phyloP scores from a whole-genome alignment of 2,888 invertebrate genomes.

The Lepidocyrtinus sp. region DNA sequence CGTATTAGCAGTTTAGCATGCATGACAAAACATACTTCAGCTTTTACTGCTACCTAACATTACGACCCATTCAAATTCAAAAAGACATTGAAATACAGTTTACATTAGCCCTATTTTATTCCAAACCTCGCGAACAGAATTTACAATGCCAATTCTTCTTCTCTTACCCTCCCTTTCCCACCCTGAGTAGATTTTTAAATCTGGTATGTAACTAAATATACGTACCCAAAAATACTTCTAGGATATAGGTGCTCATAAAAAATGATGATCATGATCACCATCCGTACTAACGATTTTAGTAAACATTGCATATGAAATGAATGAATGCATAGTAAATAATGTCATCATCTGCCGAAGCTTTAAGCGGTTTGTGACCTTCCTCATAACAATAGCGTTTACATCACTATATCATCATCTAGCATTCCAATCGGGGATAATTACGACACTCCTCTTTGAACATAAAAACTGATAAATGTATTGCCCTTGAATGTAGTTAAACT shows the following conservation, averaged over 20 bases:
- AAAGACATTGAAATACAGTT: slow-evolving; percentile 4
- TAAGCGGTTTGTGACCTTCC: slow-evolving; percentile 14
- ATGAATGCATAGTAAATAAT: slow-evolving; percentile 10
- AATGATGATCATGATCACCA: background rate
- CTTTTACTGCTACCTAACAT: background rate
- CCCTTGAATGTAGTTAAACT: background rate
- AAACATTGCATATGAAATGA: background rate
- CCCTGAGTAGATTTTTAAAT: too few relatives aligned
- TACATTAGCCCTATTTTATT: too few relatives aligned
- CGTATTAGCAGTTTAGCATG: background rate
- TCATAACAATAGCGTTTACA: slow-evolving; percentile 8
- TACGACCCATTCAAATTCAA: background rate
- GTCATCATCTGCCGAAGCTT: slow-evolving; percentile 15
- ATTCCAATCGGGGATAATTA: slow-evolving; percentile 1
- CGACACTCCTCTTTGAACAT: background rate
- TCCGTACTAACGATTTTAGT: background rate
- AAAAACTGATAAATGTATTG: background rate
- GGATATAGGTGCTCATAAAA: too few relatives aligned
- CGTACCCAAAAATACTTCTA: too few relatives aligned
- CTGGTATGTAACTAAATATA: too few relatives aligned
- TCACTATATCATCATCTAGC: slow-evolving; percentile 1
- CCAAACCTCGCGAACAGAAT: too few relatives aligned
- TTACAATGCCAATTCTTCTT: too few relatives aligned
- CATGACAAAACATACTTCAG: background rate
- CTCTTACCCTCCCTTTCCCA: too few relatives aligned